A percentile compares a stretch with the other conserved stretches of the same genome.
These are phyloP conservation scores for Nomada fucata DNA, from an alignment of 2,888 invertebrate species.

Conservation along the genomic window DNA sequence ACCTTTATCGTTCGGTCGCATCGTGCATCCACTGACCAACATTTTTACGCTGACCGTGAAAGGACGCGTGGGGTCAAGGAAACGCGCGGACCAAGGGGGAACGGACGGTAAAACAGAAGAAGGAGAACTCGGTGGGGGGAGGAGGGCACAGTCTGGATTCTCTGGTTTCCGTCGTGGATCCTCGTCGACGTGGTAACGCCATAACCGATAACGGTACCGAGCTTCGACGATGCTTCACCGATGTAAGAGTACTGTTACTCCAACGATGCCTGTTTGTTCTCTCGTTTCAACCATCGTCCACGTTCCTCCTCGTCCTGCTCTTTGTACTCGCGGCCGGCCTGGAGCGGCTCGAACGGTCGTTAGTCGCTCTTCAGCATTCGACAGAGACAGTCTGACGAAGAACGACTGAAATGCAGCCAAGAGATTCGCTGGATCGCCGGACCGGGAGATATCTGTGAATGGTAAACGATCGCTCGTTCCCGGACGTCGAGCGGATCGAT, in stretches of 20 bases:
- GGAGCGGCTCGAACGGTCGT: constrained; percentile 1
- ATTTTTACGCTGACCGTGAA: constrained; percentile 45
- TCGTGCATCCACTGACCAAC: constrained; percentile 45
- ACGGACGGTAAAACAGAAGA: neutral
- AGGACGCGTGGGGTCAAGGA: constrained; percentile 39
- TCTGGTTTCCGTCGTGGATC: constrained; percentile 53
- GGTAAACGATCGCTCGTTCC: neutral
- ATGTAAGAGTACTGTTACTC: constrained; percentile 80
- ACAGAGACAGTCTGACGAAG: neutral
- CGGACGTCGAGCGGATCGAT: neutral
- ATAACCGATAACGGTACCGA: constrained; percentile 78
- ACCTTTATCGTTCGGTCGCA: neutral
- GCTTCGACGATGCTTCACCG: constrained; percentile 74
- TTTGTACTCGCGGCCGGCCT: neutral
- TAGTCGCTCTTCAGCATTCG: constrained; percentile 37
- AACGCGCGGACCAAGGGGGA: constrained; percentile 10
- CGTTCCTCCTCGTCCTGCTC: constrained; percentile 16
- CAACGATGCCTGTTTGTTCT: constrained; percentile 72
- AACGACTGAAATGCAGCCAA: neutral
- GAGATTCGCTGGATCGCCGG: neutral
- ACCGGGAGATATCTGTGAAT: neutral
- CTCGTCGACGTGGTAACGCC: constrained; percentile 61
- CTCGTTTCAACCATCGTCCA: constrained; percentile 30
- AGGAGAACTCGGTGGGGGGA: constrained; percentile 3
- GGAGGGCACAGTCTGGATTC: constrained; percentile 24